Base-by-base conservation (phyloP, 1,140 invertebrate species). In the Chrysopa pallens region DNA sequence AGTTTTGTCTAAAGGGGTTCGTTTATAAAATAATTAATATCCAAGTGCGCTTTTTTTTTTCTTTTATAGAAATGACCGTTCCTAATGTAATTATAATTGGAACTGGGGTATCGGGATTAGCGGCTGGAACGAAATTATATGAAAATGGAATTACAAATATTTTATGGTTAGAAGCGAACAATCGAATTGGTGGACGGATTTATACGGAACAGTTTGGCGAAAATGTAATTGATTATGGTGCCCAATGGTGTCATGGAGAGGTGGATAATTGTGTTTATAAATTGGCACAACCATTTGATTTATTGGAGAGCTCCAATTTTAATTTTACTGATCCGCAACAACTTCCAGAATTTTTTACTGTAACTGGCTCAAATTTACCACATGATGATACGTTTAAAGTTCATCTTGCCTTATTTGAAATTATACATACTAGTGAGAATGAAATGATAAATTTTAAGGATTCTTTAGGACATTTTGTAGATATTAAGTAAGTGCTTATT, bases 221-320 rank as follows among this genome's bases (percentile, higher is more conserved):
- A 2, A 66, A 66, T 46, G 56, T 67, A 15, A 57, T 86, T 6
- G 85, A 90, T 56, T 45, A 87, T 12, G 84, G 85, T 6, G 84
- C 80, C 15, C 81, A 87, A 49, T 87, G 79, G 78, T 51, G 47
- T 67, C n/a, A 33, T 6, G 8, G 31, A 12, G 31, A 33, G 4
- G 6, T 4, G n/a, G n/a, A 33, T 33, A 12, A 33, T 33, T 11
- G 8, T 33, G n/a, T 33, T 11, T 33, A 33, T 33, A 33, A 33
- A 33, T 33, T 33, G 8, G 31, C 31, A 11, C n/a, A 33, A 11
- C 31, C 31, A 11, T 33, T 4, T 4, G 6, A 12, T 33, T 33
- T 11, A 11, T 12, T 33, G 8, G 31, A 9, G 4, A 9, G 8
- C 6, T 33, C 31, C 31, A 12, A 33, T 11, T 33, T 33, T 33